Evolutionary conservation across 2,113 vertebrate genomes (phyloP), one percentile per base, ranked within the genome.

Genomic region (Dissostichus mawsoni): DNA sequence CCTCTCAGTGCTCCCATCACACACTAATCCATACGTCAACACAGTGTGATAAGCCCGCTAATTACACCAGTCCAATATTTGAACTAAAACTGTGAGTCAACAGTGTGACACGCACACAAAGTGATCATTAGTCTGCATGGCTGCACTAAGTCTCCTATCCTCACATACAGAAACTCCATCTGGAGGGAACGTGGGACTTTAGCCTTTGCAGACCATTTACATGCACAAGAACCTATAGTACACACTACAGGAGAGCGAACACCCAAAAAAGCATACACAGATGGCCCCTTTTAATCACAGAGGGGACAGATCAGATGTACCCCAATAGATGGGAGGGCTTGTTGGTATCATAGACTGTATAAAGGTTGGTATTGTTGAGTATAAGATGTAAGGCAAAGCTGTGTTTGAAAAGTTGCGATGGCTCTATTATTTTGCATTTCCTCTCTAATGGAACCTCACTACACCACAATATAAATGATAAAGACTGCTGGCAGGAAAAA

Each of bases 11-110:
- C 75, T 76, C 67, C 74, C 64, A 56, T 82, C 70, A 85, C 76
- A 82, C 72, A 56, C 67, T 84, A 83, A 90, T 90, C 89, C 82
- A 90, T 84, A 82, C 77, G 87, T 90, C 84, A 87, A 87, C 78
- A 65, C 63, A 68, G 56, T 74, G 58, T 86, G 82, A 80, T 81
- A 73, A 81, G 76, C 76, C 36, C 73, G 41, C 70, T 80, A 84
- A 89, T 89, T 48, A 82, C 65, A 67, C 12, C 66, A 52, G 56
- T 66, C 72, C 72, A 69, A 78, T 80, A 75, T 86, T 79, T 79
- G 56, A 79, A 80, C 62, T 2, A 18, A 13, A 71, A 64, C 25
- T 67, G 11, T 10, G 29, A 76, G 53, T 56, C 13, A 29, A 23
- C 17, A 64, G 7, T 17, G 41, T 74, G 52, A 29, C 53, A 52